Percentiles rank a stretch among this genome's conserved stretches.
phyloP scores from a whole-genome alignment of 2,113 vertebrate species.

The Bufo gargarizans region DNA sequence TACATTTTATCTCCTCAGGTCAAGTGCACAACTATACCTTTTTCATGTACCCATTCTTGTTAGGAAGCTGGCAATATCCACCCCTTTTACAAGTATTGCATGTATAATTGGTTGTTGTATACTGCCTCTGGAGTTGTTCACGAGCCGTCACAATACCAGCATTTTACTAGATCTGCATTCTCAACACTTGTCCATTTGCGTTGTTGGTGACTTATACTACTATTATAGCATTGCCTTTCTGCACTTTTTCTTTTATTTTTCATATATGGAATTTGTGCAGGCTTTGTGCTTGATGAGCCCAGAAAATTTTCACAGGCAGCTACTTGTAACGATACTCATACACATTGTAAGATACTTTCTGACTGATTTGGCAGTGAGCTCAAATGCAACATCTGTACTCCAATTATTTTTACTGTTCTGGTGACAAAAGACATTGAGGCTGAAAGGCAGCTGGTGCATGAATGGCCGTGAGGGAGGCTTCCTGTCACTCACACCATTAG shows the following conservation, averaged over 20 bases:
- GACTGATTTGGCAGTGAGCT: constrained; percentile 51
- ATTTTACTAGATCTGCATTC: not conserved
- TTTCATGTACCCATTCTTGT: not conserved
- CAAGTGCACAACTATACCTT: too few relatives aligned
- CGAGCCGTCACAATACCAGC: not conserved
- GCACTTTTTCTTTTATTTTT: not conserved
- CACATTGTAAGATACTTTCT: constrained; percentile 29
- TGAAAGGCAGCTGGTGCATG: constrained; percentile 53
- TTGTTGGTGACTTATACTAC: not conserved
- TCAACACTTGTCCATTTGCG: not conserved
- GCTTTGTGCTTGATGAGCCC: not conserved
- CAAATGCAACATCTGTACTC: constrained; percentile 56
- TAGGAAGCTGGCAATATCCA: not conserved
- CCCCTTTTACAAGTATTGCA: not conserved
- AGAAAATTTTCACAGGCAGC: constrained; percentile 12
- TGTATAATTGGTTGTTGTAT: too few relatives aligned
- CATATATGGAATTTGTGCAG: not conserved
- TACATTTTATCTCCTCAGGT: too few relatives aligned
- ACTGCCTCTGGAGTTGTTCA: not conserved
- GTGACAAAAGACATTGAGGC: constrained; percentile 49
- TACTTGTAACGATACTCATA: constrained; percentile 25
- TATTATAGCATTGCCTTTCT: not conserved
- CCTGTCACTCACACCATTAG: constrained; percentile 48
- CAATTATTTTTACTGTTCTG: constrained; percentile 57
- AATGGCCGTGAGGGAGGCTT: constrained; percentile 42